Evolutionary conservation across 2,797 vertebrate species (phyloP), one percentile per base, ranked within the genome.

Genomic region (Hozukius guyotensis): DNA sequence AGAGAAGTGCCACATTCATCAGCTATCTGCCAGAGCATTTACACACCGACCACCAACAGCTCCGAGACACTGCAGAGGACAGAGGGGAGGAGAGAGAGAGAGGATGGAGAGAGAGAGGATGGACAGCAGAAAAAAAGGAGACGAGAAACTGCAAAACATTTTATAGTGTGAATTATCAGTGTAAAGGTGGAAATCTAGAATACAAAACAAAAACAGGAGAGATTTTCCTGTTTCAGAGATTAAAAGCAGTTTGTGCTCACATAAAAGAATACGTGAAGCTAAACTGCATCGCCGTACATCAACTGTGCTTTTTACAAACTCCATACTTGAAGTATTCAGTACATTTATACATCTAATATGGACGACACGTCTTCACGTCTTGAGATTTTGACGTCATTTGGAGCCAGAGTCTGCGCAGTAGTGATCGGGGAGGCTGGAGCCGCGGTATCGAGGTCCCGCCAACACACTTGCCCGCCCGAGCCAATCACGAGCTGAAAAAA

Each of bases 1-100:
- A 93, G 20, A 78, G 32, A 91, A 55, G 93, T 92, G 95, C 73
- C 70, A 93, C 80, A 92, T 94, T 94, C 83, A 88, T 84, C 94
- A 85, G 88, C 83, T 87, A 76, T 56, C 76, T 88, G 91, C 82
- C 89, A 90, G 71, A 83, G 67, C 84, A 74, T 85, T 92, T 78
- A 93, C 85, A 92, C 88, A 87, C 69, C 83, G 67, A 61, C 76
- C 34, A 80, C 57, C 74, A 62, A 78, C 77, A 59, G 57, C 69
- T 72, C 63, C 7, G 57, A 57, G 59, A 52, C 8, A 83, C 38
- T 42, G 38, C 64, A 72, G 61, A 74, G 71, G 62, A 53, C 25
- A 24, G 36, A 70, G 42, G 64, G 65, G 36, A 59, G 34, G 32
- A 53, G 52, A 34, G 38, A 65, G 29, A 75, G 32, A 80, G 52